These are phyloP conservation scores for Diorhabda elongata DNA, from an alignment of 1,140 invertebrate genomes.

Conservation along the genomic window DNA sequence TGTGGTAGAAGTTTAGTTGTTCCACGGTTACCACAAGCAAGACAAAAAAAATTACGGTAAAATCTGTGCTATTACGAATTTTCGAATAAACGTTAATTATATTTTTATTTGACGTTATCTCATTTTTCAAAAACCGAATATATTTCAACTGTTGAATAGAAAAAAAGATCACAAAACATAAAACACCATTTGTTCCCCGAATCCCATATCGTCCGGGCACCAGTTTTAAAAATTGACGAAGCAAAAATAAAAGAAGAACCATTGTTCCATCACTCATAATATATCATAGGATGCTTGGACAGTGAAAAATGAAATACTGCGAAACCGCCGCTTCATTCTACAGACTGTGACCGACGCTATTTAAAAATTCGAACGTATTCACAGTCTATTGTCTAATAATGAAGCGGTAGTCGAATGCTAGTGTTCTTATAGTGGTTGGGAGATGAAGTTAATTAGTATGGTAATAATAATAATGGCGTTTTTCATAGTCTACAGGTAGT, in stretches of 20 bases:
- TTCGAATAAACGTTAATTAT: too few relatives aligned
- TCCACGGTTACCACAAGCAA: too few relatives aligned
- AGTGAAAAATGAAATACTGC: constrained; percentile 2
- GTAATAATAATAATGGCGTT: constrained; percentile 1
- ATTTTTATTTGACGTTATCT: too few relatives aligned
- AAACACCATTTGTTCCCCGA: not conserved
- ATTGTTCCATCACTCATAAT: constrained; percentile 2
- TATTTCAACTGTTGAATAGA: too few relatives aligned
- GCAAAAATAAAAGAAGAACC: constrained; percentile 2
- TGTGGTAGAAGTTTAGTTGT: too few relatives aligned
- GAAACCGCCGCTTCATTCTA: not conserved
- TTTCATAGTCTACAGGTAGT: not conserved
- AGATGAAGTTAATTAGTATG: constrained; percentile 1
- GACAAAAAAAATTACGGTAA: too few relatives aligned
- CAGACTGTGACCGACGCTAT: not conserved
- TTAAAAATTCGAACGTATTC: not conserved
- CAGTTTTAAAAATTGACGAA: constrained; percentile 2
- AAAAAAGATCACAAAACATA: not conserved
- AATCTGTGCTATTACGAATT: too few relatives aligned
- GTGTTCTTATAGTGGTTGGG: not conserved
- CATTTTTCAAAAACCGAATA: too few relatives aligned
- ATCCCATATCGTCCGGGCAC: not conserved
- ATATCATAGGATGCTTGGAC: not conserved
- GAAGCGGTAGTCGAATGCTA: not conserved
- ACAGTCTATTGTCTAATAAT: not conserved